These are phyloP conservation scores for Enteromius viviparus DNA, from an alignment of 2,797 vertebrate species.

Conservation along the genomic window DNA sequence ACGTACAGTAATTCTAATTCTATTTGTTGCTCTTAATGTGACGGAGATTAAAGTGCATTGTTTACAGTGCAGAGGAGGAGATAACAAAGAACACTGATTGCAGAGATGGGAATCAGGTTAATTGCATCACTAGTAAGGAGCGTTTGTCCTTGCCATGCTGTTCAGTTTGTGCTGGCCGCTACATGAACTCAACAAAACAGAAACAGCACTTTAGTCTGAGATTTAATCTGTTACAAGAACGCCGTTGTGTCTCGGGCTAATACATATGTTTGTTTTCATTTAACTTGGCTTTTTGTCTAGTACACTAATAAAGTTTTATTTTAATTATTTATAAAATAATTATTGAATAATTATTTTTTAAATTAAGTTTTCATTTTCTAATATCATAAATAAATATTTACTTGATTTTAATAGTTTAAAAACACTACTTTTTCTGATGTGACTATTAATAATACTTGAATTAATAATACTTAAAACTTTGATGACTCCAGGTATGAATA, in stretches of 20 bases:
- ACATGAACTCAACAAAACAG: constrained; percentile 28
- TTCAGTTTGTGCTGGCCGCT: neutral
- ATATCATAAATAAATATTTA: neutral
- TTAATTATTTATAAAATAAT: no score
- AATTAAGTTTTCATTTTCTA: neutral
- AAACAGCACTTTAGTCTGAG: constrained; percentile 13
- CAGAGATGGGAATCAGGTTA: constrained; percentile 34
- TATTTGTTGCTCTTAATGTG: constrained; percentile 16
- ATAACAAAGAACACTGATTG: constrained; percentile 3
- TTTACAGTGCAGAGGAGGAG: constrained; percentile 16
- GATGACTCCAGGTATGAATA: neutral
- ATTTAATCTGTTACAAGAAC: neutral
- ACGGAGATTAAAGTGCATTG: constrained; percentile 42
- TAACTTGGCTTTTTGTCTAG: neutral
- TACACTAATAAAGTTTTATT: neutral
- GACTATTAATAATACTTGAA: neutral
- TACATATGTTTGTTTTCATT: neutral
- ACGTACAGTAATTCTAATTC: constrained; percentile 24
- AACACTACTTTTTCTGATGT: neutral
- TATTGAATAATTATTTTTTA: neutral
- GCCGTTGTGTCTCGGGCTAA: neutral
- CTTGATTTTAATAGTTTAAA: neutral
- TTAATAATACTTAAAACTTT: neutral
- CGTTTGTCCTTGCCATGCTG: constrained; percentile 29
- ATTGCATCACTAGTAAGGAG: neutral